These are phyloP conservation scores for Piprites chloris DNA, from an alignment of 2,113 vertebrate species.

Conservation along the genomic window DNA sequence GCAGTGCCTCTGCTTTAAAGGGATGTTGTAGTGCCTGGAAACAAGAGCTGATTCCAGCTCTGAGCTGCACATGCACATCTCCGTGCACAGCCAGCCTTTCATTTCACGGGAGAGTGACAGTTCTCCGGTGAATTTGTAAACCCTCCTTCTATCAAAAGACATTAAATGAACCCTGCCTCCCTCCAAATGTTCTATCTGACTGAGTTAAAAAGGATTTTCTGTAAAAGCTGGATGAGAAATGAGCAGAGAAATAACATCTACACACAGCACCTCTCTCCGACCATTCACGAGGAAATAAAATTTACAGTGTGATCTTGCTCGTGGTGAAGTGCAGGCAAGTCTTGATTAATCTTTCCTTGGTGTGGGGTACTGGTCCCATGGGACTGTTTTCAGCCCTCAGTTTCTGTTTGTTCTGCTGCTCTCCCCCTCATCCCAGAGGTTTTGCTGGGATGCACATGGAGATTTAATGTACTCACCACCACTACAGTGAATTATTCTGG, in stretches of 20 bases:
- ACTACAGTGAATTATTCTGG: not conserved
- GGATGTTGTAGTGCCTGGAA: not conserved
- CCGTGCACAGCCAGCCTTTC: not conserved
- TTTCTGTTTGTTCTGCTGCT: not conserved
- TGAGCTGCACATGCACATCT: not conserved
- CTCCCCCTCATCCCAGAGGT: not conserved
- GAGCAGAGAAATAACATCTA: not conserved
- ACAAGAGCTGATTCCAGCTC: not conserved
- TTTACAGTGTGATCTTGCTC: not conserved
- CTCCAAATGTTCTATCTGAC: not conserved
- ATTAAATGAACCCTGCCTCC: not conserved
- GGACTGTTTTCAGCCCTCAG: not conserved
- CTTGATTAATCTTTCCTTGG: not conserved
- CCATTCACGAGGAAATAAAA: not conserved
- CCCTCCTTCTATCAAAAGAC: not conserved
- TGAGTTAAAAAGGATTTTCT: slow-evolving; percentile 4
- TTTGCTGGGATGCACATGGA: not conserved
- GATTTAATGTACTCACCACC: not conserved
- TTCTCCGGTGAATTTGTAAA: not conserved
- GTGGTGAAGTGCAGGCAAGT: not conserved
- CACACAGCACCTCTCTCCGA: not conserved
- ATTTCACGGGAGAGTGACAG: not conserved
- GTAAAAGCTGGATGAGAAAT: not conserved
- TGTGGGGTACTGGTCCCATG: not conserved
- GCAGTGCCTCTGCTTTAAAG: not conserved